Base-by-base conservation (phyloP, 2,888 invertebrate genomes). In the Andrena fulva region DNA sequence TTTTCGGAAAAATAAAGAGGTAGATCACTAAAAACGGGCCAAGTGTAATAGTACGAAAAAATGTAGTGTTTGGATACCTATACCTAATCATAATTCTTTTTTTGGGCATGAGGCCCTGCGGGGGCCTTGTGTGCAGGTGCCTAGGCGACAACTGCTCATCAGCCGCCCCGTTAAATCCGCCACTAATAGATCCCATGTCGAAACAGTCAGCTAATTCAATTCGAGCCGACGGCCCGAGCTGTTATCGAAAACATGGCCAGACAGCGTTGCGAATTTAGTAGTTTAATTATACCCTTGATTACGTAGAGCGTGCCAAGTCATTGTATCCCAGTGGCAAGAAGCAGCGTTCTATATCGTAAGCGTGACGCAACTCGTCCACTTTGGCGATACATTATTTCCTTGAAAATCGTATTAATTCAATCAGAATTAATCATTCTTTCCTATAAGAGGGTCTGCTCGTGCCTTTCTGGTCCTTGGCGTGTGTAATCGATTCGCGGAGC, bases 381-480 rank as follows among this genome's bases (percentile, higher is more conserved):
- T 68, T 80, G 50, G 10, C 60, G 77, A 69, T 60, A 80, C 83
- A 85, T 82, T 67, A 77, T 80, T 82, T 82, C 82, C 67, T 62
- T 48, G 78, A 71, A 81, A 84, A 85, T 89, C 85, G 83, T 85
- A 89, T 91, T 88, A 87, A 91, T 89, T 90, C 85, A 87, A 89
- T 91, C 83, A 85, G 82, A 80, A 90, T 90, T 90, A 90, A 90
- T 90, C 88, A 86, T 85, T 80, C 76, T 77, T 74, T 68, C 54
- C 42, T 75, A 84, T 63, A 74, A 79, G 82, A 77, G 31, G 71
- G 70, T 69, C 64, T 77, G 67, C 72, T 64, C 74, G 76, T 71
- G 72, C 77, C 62, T 56, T 42, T 31, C 66, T 56, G 48, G 56
- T 68, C 62, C 69, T 66, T 64, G 50, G 66, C 80, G 68, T 68